Conservation (phyloP, 2,888 invertebrate genomes). For the Megamerina dolium region DNA sequence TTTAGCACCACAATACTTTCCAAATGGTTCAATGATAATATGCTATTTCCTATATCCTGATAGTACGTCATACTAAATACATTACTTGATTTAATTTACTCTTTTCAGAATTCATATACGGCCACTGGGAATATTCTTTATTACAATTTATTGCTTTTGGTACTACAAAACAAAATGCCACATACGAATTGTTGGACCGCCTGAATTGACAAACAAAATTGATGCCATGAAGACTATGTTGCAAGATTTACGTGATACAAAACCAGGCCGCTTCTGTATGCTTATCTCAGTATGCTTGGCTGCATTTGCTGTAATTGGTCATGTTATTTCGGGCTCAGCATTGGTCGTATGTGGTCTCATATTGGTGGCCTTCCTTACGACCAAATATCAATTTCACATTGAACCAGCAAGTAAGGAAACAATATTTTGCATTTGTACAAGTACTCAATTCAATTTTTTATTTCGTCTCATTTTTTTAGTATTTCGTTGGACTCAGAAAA, state of each 20-base stretch:
- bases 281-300: slow-evolving; percentile 29
- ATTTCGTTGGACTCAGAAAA: too few species aligned
- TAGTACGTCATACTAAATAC: too few species aligned
- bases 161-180: slow-evolving; percentile 37
- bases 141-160: slow-evolving; percentile 38
- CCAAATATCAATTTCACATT: slow-evolving; percentile 42
- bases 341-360: slow-evolving; percentile 37
- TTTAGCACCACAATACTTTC: too few species aligned
- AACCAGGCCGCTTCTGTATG: slow-evolving; percentile 38
- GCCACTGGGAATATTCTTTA: slow-evolving; percentile 41
- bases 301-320: slow-evolving; percentile 39
- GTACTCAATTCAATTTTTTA: too few species aligned
- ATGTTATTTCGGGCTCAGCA: slow-evolving; percentile 41
- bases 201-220: slow-evolving; percentile 32
- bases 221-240: slow-evolving; percentile 3
- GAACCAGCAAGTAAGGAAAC: slow-evolving; percentile 34
- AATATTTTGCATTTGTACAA: background rate
- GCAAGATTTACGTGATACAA: slow-evolving; percentile 30
- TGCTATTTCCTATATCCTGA: too few species aligned
- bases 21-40: too few species aligned
- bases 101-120: slow-evolving; percentile 39
- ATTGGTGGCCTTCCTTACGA: slow-evolving; percentile 36
- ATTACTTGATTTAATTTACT: slow-evolving; percentile 3
- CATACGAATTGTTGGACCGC: slow-evolving; percentile 38
- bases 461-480: too few species aligned